Evolutionary conservation across 1,140 invertebrate species (phyloP).

Genomic region (Drosophila melanica): DNA sequence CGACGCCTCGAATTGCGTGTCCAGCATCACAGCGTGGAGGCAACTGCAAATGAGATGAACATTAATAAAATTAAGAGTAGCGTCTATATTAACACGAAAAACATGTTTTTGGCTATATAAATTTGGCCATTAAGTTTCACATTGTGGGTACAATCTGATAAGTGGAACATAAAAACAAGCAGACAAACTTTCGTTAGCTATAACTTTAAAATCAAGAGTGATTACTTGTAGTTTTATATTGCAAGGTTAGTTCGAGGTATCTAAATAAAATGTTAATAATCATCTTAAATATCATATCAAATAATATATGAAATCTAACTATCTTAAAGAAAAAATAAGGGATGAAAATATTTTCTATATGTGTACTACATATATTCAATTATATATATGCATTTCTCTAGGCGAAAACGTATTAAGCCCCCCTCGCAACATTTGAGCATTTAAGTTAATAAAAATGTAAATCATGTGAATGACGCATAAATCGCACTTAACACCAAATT

Average conservation of each 20-base stretch:
- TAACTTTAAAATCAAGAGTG: background rate
- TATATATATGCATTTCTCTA: background rate
- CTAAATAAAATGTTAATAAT: no score
- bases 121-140: background rate
- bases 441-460: conserved; percentile 3
- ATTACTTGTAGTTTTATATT: conserved; percentile 2
- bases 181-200: conserved; percentile 18
- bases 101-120: conserved; percentile 4
- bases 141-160: conserved; percentile 6
- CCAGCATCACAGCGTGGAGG: conserved; percentile 65
- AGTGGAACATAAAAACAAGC: conserved; percentile 2
- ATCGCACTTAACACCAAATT: background rate
- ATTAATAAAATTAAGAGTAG: conserved; percentile 1
- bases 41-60: conserved; percentile 45
- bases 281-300: no score
- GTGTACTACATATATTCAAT: no score
- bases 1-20: conserved; percentile 64
- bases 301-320: no score
- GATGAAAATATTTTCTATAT: no score
- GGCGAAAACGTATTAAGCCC: background rate
- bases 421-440: conserved; percentile 9
- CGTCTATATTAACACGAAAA: background rate
- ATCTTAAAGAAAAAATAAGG: no score
- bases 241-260: conserved; percentile 2
- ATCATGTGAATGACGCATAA: conserved; percentile 1